Base-by-base conservation (phyloP, 2,113 vertebrate genomes). In the Sclerurus mexicanus region DNA sequence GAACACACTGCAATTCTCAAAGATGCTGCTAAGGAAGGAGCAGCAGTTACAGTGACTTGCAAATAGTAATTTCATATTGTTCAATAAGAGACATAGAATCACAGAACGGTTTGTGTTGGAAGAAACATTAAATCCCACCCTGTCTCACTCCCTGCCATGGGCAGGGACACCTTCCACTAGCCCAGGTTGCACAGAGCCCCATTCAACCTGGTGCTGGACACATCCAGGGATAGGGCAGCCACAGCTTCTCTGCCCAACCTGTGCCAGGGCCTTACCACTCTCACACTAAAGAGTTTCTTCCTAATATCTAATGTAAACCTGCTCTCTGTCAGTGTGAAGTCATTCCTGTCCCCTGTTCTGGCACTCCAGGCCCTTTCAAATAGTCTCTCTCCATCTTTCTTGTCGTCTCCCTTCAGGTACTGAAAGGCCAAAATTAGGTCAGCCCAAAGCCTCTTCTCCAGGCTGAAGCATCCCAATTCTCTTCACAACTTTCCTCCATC, bases 11-110 rank as follows among this genome's bases (percentile, higher is more conserved):
- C 86, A 85, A 88, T 97, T 83, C 75, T 81, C 37, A 82, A 96
- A 96, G 92, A 97, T 63, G 69, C 14, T 67, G 63, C 62, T 66
- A 62, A 64, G 90, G 75, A 92, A 93, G 80, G 85, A 95, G 78
- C 6, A 83, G 58, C 33, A 94, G 72, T 60, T 94, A 89, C 39
- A 81, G 12, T 28, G 35, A 47, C 85, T 81, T 79, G 27, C 50
- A 81, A 94, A 55, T 6, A 87, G 80, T 14, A 39, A 56, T 95
- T 85, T 89, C 52, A 60, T 79, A 81, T 50, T 71, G 20, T 23
- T 87, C 17, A 52, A 14, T 58, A 49, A 75, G 40, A 94, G 55
- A 95, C 18, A 84, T 28, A 88, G 40, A 62, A 56, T 9, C 42
- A 42, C 13, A 12, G 55, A 62, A 62, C 28, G 22, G 18, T 37